Percentiles rank a stretch among this genome's conserved stretches.
Evolutionary conservation across 1,140 invertebrate species (phyloP).

Genomic region (Caerostris extrusa): DNA sequence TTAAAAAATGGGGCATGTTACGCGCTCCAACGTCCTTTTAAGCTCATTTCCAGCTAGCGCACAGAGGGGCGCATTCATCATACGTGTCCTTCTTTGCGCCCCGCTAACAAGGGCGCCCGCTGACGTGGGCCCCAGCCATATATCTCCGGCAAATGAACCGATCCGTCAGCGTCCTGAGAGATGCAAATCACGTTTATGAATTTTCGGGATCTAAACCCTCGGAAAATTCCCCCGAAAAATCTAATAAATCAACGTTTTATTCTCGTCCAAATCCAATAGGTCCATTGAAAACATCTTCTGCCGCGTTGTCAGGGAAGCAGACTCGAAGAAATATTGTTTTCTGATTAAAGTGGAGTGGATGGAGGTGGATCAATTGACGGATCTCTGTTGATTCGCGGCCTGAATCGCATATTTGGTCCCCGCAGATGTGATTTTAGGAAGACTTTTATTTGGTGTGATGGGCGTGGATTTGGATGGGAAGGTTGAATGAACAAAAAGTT

Average conservation of each 20-base stretch:
- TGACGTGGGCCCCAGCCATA: not conserved
- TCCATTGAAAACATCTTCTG: constrained; percentile 14
- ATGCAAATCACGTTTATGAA: constrained; percentile 50
- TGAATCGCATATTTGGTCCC: no score
- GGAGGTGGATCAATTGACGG: not conserved
- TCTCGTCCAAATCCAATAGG: constrained; percentile 29
- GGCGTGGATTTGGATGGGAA: no score
- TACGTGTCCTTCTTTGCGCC: not conserved
- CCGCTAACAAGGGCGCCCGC: no score
- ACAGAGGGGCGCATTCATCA: constrained; percentile 13
- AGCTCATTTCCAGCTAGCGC: constrained; percentile 26
- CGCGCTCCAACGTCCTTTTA: not conserved
- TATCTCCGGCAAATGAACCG: constrained; percentile 35
- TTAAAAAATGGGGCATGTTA: constrained; percentile 40
- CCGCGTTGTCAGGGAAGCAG: not conserved
- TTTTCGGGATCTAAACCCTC: constrained; percentile 18
- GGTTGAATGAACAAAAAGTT: no score
- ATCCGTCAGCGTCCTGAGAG: not conserved
- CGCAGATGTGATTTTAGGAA: no score
- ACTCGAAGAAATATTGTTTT: constrained; percentile 24
- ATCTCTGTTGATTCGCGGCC: not conserved
- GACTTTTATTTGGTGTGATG: no score
- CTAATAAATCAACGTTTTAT: constrained; percentile 55
- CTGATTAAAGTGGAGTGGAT: not conserved
- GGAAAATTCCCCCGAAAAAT: constrained; percentile 39